A percentile compares a stretch with the other conserved stretches of the same genome.
Conservation (phyloP, 2,888 invertebrate species). For the Synergus gifuensis region DNA sequence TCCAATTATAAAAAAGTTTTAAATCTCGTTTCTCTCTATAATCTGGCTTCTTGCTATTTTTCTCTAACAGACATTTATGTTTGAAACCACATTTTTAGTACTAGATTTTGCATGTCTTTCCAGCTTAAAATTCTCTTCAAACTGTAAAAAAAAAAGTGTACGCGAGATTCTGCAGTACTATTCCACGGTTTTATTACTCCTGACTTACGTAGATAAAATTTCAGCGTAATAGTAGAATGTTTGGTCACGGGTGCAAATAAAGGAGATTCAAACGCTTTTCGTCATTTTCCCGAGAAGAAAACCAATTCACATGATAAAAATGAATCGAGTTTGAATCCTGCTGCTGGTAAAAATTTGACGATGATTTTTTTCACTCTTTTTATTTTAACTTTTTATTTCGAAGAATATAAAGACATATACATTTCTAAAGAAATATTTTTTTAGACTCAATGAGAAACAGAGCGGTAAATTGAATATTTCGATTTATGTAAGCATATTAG, state of each 20-base stretch:
- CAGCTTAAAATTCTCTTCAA: too few species aligned
- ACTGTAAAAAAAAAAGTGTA: background rate
- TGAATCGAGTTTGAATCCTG: background rate
- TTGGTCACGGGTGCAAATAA: background rate
- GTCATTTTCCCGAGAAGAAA: background rate
- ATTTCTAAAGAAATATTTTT: background rate
- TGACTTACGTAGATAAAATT: background rate
- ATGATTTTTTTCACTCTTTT: background rate
- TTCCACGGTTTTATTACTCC: conserved; percentile 5
- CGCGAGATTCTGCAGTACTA: background rate
- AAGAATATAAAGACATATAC: background rate
- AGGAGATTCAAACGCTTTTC: conserved; percentile 9
- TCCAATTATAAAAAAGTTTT: background rate
- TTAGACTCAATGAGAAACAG: background rate
- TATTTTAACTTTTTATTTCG: background rate
- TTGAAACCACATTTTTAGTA: background rate
- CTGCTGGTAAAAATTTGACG: background rate
- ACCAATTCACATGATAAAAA: background rate
- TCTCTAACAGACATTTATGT: background rate
- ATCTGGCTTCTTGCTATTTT: background rate
- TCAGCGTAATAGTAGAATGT: background rate
- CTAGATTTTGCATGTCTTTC: background rate
- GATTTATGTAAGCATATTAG: conserved; percentile 29
- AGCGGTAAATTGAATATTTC: conserved; percentile 28
- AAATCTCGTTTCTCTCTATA: background rate